Evolutionary conservation across 92 coral and sea anemone genomes (phyloP), one percentile per base, ranked within the genome.

Genomic region (Phymanthus crucifer): DNA sequence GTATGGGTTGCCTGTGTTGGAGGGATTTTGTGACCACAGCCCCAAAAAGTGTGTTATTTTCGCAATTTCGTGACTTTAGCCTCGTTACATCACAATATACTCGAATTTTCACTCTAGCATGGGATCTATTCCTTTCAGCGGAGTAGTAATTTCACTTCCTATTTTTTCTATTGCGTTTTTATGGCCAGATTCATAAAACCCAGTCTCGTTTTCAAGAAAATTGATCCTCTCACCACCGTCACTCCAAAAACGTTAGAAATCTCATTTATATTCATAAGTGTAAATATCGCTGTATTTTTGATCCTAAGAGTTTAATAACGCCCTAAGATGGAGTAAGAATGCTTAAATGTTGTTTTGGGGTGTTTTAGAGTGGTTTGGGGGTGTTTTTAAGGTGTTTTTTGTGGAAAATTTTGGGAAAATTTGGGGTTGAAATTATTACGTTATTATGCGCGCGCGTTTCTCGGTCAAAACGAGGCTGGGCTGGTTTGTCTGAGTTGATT

Each of bases 401-500:
- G 27, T 31, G 47, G 21, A 7, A 74, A 24, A 56, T 32, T 54
- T 76, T 76, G 27, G 47, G 47, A 21, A 7, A 74, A 54, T 21
- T 54, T 8, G 65, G 65, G 35, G n/a, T 6, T 29, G 34, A 24
- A 61, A n/a, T 61, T 61, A 76, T 61, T 61, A 76, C 72, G 81
- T 77, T 77, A 77, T 77, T 77, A 72, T 77, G 81, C 81, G 81
- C 81, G 81, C 81, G n/a, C n/a, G n/a, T n/a, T n/a, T n/a, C 48
- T 71, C 81, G 37, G 72, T 72, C 81, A 72, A 73, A 90, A 43
- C 93, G 90, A 90, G 90, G 91, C 93, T 86, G 57, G 93, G 85
- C 69, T 79, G 83, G 80, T 81, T 84, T 87, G 85, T 76, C 85
- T 87, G 35, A 80, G 89, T 82, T 92, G 94, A 92, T 87, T 85